Evolutionary conservation across 1,140 invertebrate species (phyloP).

Genomic region (Microplitis mediator): DNA sequence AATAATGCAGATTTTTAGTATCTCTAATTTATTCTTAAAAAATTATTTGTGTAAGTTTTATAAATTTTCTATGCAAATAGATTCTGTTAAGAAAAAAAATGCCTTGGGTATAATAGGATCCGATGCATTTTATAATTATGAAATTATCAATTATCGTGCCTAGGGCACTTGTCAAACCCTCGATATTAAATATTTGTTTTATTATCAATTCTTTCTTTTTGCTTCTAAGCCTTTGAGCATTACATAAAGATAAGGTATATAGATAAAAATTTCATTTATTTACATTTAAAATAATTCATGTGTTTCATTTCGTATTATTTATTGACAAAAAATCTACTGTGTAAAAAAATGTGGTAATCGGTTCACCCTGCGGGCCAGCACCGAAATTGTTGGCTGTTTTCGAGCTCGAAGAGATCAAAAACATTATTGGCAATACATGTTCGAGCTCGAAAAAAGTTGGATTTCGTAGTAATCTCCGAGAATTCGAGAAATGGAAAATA

Average conservation of each 20-base stretch:
- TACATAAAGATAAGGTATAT: slow-evolving; percentile 1
- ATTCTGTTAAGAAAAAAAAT: background rate
- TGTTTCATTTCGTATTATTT: background rate
- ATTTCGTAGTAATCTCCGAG: too few species aligned
- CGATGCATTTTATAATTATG: background rate
- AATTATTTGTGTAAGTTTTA: background rate
- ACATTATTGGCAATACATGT: too few species aligned
- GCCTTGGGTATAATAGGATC: too few species aligned
- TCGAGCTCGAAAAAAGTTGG: too few species aligned
- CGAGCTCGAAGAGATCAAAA: too few species aligned
- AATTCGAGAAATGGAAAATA: too few species aligned
- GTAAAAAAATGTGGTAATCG: too few species aligned
- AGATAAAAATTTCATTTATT: background rate
- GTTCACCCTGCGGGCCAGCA: too few species aligned
- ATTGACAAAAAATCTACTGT: background rate
- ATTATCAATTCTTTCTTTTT: background rate
- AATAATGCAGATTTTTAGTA: slow-evolving; percentile 52
- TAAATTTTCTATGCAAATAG: too few species aligned
- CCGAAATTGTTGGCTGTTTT: too few species aligned
- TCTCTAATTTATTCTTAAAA: slow-evolving; percentile 20
- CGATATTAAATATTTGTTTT: background rate
- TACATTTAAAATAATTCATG: background rate
- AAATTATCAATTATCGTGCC: too few species aligned
- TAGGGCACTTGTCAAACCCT: too few species aligned
- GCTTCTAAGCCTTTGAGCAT: slow-evolving; percentile 45